Conservation (phyloP, 2,888 invertebrate genomes). For the Phasia obesa region DNA sequence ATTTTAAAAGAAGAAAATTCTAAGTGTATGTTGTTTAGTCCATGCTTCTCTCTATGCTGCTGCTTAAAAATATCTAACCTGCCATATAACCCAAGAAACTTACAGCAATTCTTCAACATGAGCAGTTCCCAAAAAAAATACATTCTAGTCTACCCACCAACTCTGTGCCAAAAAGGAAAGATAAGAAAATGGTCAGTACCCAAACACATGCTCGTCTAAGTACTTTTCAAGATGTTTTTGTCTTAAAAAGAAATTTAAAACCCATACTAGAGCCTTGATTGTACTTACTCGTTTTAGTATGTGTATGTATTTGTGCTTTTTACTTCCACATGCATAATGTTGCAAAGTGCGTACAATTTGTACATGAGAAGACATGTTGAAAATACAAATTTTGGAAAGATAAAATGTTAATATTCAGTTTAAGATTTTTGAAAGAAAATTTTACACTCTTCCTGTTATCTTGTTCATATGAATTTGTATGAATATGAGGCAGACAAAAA, state of each 20-base stretch:
- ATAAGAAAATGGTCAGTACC: slow-evolving; percentile 21
- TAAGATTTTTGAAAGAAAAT: slow-evolving; percentile 49
- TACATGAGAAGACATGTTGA: slow-evolving; percentile 1
- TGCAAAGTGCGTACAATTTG: not conserved
- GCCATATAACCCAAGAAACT: not conserved
- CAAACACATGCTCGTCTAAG: not conserved
- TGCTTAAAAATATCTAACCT: not conserved
- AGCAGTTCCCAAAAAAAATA: not conserved
- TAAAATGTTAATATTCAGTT: slow-evolving; percentile 67
- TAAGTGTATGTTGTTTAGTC: too few relatives aligned
- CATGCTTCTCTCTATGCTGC: not conserved
- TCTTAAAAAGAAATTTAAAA: slow-evolving; percentile 31
- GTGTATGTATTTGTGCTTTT: not conserved
- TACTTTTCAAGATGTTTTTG: not conserved
- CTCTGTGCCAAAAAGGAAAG: not conserved
- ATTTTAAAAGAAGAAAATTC: too few relatives aligned
- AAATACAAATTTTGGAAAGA: slow-evolving; percentile 45
- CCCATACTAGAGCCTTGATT: not conserved
- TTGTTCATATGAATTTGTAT: not conserved
- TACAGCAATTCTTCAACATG: not conserved
- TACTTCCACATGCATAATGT: not conserved
- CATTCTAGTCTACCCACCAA: not conserved
- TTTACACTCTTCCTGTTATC: slow-evolving; percentile 22
- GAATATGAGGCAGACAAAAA: not conserved
- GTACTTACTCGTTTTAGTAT: not conserved